phyloP scores from a whole-genome alignment of 2,888 invertebrate species.

The Stegana nigrithorax region DNA sequence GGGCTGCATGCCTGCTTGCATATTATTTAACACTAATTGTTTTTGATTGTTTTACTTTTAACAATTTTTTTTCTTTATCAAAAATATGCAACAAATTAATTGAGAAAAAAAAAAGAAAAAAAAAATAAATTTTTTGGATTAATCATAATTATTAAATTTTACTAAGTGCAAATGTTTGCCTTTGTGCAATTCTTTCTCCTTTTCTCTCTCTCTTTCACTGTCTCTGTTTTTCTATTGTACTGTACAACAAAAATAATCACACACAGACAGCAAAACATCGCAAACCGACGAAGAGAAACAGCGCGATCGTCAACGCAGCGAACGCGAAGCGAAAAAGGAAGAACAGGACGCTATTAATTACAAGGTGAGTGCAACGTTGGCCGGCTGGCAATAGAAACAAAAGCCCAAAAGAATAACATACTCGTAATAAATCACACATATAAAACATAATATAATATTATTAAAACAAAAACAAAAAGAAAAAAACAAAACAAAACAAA shows the following conservation, averaged over 20 bases:
- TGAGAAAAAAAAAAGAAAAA: too few species aligned
- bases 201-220: slow-evolving; percentile 17
- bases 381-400: not conserved
- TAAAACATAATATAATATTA: not conserved
- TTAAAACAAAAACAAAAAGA: not conserved
- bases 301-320: slow-evolving; percentile 68
- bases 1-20: too few species aligned
- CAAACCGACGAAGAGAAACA: slow-evolving; percentile 70
- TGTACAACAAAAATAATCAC: too few species aligned
- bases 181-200: not conserved
- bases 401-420: too few species aligned
- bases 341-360: slow-evolving; percentile 69
- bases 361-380: slow-evolving; percentile 58
- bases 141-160: too few species aligned
- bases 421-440: too few species aligned
- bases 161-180: too few species aligned
- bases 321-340: slow-evolving; percentile 68
- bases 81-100: too few species aligned
- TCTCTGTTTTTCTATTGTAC: not conserved
- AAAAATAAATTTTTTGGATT: too few species aligned
- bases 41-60: too few species aligned
- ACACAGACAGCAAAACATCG: slow-evolving; percentile 68
- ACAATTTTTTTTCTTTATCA: too few species aligned
- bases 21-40: too few species aligned
- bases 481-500: slow-evolving; percentile 6